A percentile compares a stretch with the other conserved stretches of the same genome.
Evolutionary conservation across 2,113 vertebrate species (phyloP).

Genomic region (Equus przewalskii): DNA sequence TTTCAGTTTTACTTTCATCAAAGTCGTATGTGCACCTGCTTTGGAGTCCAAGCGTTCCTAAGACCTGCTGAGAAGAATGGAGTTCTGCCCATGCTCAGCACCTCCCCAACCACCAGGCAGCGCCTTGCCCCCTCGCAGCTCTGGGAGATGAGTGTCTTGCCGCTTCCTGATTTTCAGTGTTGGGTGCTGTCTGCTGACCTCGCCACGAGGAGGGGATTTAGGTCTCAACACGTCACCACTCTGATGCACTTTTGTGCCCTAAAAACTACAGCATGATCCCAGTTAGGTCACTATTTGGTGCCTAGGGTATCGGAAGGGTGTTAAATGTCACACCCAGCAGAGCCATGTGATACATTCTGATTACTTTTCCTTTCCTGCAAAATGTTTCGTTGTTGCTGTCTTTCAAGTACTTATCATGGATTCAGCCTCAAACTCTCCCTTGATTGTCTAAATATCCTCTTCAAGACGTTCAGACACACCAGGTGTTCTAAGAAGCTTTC

Average conservation of each 20-base stretch:
- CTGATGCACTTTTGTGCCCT: not conserved
- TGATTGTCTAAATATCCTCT: slow-evolving; percentile 9
- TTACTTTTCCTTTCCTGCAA: not conserved
- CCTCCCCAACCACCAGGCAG: not conserved
- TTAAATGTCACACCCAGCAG: not conserved
- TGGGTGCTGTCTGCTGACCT: not conserved
- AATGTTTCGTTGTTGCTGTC: not conserved
- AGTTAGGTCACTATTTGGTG: not conserved
- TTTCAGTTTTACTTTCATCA: slow-evolving; percentile 12
- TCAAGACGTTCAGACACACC: not conserved
- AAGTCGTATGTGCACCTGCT: not conserved
- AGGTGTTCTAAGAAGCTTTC: not conserved
- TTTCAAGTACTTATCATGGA: not conserved
- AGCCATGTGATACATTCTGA: not conserved
- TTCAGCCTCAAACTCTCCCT: not conserved
- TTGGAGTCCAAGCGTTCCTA: not conserved
- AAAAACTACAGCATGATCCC: not conserved
- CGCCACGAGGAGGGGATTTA: not conserved
- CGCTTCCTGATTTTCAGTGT: not conserved
- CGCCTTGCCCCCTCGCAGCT: not conserved
- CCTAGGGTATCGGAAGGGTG: not conserved
- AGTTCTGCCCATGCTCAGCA: not conserved
- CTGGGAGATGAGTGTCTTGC: not conserved
- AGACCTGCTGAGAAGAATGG: not conserved
- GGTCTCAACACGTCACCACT: too few relatives aligned